Evolutionary conservation across 37 sponge, comb jelly and placozoan genomes (phyloP), one percentile per base, ranked within the genome.

Genomic region (Ephydatia muelleri): DNA sequence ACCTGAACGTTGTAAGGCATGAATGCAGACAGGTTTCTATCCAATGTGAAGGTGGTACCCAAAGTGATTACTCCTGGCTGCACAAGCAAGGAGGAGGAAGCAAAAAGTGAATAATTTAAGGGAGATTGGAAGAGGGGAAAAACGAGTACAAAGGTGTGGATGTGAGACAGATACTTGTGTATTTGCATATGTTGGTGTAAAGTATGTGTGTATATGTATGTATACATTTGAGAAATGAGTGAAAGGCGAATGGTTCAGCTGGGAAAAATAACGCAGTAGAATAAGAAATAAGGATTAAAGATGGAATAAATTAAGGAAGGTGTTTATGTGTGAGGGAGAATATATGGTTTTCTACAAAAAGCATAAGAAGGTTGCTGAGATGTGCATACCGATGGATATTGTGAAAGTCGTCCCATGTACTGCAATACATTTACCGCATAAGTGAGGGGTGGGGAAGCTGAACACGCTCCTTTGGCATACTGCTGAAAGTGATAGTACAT

Each of bases 161-260:
- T 29, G 83, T 74, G 74, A 36, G 83, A 81, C 21, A 47, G 84
- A 75, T 68, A 32, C 11, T 32, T 9, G 83, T 29, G 75, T 28
- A 49, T 43, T 74, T 43, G 75, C 27, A 75, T 48, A 65, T 28
- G 70, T 27, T 11, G 80, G 30, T 22, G 28, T 34, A 28, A 47
- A 39, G 26, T 25, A 82, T 25, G 40, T 26, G 43, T 13, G 23
- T 34, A 70, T 38, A 39, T 70, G 29, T 9, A 66, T 22, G 67
- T 38, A 66, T 3, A 43, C 6, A 43, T 9, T 43, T 9, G 43
- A 6, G 3, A 49, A 49, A 49, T 26, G 57, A 49, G 1, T 14
- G 78, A 28, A 49, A 23, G 78, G 57, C 22, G 38, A 68, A 68
- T 9, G 36, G 23, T 5, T 29, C 6, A 6, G 6, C 3, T 43